Conservation (phyloP, 2,797 vertebrate species). For the Muscicapa striata region DNA sequence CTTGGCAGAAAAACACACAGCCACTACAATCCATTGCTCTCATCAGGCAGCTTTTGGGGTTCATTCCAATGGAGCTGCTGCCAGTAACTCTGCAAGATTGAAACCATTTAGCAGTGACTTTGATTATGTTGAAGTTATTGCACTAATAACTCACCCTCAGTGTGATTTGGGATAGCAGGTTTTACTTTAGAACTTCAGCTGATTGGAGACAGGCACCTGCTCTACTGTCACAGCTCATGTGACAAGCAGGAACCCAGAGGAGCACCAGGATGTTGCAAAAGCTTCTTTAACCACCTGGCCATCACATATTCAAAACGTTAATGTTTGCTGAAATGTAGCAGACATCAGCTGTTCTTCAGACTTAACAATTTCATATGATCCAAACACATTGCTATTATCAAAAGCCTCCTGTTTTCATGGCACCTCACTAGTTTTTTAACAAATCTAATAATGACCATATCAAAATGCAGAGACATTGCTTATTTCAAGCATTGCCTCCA, state of each 20-base stretch:
- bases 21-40: neutral
- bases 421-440: accelerated
- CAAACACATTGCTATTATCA: accelerated
- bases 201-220: neutral
- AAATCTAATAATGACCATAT: neutral
- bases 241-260: neutral
- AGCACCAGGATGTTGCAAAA: neutral
- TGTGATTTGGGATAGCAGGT: neutral
- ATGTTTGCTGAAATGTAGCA: neutral
- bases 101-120: neutral
- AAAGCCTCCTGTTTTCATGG: neutral
- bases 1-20: neutral
- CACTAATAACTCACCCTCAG: neutral
- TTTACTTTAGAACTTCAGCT: neutral
- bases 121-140: neutral
- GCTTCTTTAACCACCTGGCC: neutral
- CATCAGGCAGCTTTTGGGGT: neutral
- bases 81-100: neutral
- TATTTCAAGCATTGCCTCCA: neutral
- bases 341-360: neutral
- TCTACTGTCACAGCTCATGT: neutral
- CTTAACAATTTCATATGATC: neutral
- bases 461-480: neutral
- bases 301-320: neutral
- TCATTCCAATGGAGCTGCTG: neutral